Evolutionary conservation across 1,140 invertebrate species (phyloP), one percentile per base, ranked within the genome.

Genomic region (Theocolax elegans): DNA sequence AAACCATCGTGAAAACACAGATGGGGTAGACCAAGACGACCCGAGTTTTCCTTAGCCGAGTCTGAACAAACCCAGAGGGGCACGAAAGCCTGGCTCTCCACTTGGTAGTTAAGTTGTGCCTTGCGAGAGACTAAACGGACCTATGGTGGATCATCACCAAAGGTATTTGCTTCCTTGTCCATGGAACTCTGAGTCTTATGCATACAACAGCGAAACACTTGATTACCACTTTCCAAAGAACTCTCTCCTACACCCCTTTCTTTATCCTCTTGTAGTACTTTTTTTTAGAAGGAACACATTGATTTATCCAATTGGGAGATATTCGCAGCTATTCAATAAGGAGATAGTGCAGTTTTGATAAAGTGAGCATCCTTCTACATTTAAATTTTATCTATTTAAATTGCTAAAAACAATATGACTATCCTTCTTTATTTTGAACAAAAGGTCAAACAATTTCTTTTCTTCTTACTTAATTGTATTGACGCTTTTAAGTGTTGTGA

Each of bases 201-300:
- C 9, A 13, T 13, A 25, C 44, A 44, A 29, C 48, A 67, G 44
- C 49, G 66, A 53, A 67, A 67, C 66, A 67, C 54, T 49, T 67
- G 66, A 67, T 67, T 67, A 59, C 59, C 51, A 49, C 35, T 31
- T 25, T 9, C n/a, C 6, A n/a, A 15, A 63, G 12, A 35, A 46
- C 60, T 63, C 35, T 63, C 10, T 35, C 48, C 60, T 44, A 13
- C 17, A 10, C 31, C 10, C 10, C 31, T 35, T 35, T 35, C 10
- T 35, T 35, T 35, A 6, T 10, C 31, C n/a, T n/a, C n/a, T n/a
- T n/a, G n/a, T n/a, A n/a, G n/a, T n/a, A n/a, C n/a, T n/a, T n/a
- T n/a, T n/a, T n/a, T n/a, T n/a, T n/a, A n/a, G n/a, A n/a, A n/a
- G n/a, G n/a, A n/a, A n/a, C n/a, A n/a, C n/a, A n/a, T n/a, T n/a